Evolutionary conservation across 1,140 invertebrate genomes (phyloP).

Genomic region (Lepidotrigona ventralis): DNA sequence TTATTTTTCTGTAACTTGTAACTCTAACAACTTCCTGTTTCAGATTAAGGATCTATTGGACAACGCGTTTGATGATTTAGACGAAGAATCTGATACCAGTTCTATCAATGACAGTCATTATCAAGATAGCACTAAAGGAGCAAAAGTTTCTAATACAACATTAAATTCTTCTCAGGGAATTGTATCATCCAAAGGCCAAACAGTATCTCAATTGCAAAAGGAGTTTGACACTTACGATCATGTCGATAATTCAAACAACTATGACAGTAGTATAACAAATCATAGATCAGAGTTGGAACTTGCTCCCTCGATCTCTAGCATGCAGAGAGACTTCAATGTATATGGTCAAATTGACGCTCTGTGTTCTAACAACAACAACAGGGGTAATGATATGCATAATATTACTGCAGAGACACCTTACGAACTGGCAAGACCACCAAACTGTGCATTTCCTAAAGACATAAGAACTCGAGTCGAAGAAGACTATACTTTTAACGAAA

Average conservation of each 20-base stretch:
- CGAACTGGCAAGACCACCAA: slow-evolving; percentile 65
- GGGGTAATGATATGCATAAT: slow-evolving; percentile 43
- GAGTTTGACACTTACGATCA: slow-evolving; percentile 60
- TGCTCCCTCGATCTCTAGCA: slow-evolving; percentile 52
- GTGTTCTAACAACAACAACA: slow-evolving; percentile 60
- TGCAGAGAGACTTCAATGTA: slow-evolving; percentile 61
- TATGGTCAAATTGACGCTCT: slow-evolving; percentile 58
- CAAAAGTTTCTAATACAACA: slow-evolving; percentile 54
- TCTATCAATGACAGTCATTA: slow-evolving; percentile 74
- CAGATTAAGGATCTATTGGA: slow-evolving; percentile 71
- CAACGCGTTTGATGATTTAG: slow-evolving; percentile 73
- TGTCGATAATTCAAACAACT: slow-evolving; percentile 54
- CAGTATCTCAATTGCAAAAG: slow-evolving; percentile 59
- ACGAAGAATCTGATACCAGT: slow-evolving; percentile 71
- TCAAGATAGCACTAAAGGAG: slow-evolving; percentile 62
- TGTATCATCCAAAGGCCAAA: slow-evolving; percentile 46
- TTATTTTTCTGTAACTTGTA: background rate
- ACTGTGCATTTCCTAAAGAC: slow-evolving; percentile 55
- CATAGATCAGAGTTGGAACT: slow-evolving; percentile 50
- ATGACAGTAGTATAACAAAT: slow-evolving; percentile 52
- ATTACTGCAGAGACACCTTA: slow-evolving; percentile 61
- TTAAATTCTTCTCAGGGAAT: slow-evolving; percentile 45
- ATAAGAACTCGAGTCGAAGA: slow-evolving; percentile 57
- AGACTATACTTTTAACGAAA: slow-evolving; percentile 60
- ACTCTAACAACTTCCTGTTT: slow-evolving; percentile 14